Percentiles rank a stretch among this genome's conserved stretches.
phyloP scores from a whole-genome alignment of 2,113 vertebrate species.

The Brachyhypopomus occidentalis region DNA sequence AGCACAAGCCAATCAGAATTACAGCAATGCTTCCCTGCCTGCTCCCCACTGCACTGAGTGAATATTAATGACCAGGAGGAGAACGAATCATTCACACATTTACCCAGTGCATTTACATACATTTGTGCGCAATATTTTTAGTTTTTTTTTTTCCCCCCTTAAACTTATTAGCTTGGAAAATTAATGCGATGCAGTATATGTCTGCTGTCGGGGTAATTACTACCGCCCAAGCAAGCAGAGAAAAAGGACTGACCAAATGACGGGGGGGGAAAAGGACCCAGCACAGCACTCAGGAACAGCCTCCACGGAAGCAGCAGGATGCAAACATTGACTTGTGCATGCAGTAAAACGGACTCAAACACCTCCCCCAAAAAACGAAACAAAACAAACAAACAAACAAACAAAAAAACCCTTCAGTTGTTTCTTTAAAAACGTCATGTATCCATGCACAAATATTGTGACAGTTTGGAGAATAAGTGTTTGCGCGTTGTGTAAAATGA shows the following conservation, averaged over 20 bases:
- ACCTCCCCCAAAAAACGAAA: not conserved
- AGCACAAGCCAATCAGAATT: not conserved
- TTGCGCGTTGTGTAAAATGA: conserved; percentile 13
- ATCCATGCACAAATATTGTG: conserved; percentile 1
- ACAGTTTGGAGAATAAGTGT: conserved; percentile 21
- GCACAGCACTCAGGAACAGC: not conserved
- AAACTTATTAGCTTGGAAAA: conserved; percentile 4
- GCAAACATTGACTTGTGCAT: not conserved
- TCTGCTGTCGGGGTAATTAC: conserved; percentile 1
- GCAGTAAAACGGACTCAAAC: not conserved
- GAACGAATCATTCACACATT: not conserved
- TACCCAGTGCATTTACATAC: not conserved
- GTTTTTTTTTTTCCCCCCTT: too few species aligned
- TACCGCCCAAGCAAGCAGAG: not conserved
- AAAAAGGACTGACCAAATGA: not conserved
- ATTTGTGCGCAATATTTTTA: not conserved
- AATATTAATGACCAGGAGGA: not conserved
- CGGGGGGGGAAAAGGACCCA: not conserved
- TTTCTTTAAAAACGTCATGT: not conserved
- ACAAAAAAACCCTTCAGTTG: not conserved
- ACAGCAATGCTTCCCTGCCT: not conserved
- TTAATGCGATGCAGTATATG: not conserved
- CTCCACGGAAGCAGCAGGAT: not conserved
- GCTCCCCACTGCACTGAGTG: not conserved
- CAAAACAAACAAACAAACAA: not conserved